Percentiles rank a stretch among this genome's conserved stretches.
These are phyloP conservation scores for Adelognathus sp. DNA, from an alignment of 2,888 invertebrate genomes.

Conservation along the genomic window DNA sequence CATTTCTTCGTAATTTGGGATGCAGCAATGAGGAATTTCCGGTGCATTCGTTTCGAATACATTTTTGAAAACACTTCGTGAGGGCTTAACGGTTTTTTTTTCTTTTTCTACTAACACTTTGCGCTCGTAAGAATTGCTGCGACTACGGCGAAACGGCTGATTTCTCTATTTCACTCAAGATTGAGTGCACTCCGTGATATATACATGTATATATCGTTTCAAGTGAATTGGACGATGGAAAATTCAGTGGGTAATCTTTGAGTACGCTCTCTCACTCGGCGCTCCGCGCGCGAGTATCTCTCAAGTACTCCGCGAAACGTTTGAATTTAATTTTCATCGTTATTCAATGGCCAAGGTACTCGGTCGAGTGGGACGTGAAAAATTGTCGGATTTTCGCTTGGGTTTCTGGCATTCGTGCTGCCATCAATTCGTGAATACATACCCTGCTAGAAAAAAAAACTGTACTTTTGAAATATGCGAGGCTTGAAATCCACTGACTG, in stretches of 20 bases:
- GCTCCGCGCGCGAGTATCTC: constrained; percentile 5
- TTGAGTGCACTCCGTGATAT: constrained; percentile 22
- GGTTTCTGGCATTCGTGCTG: background rate
- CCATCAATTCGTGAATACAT: background rate
- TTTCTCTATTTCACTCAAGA: no score
- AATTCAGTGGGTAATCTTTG: constrained; percentile 58
- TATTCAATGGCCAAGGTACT: constrained; percentile 46
- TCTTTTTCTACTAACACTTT: background rate
- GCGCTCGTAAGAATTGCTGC: background rate
- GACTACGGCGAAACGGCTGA: background rate
- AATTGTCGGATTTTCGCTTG: constrained; percentile 3
- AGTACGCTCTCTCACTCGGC: constrained; percentile 22
- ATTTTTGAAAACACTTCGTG: background rate
- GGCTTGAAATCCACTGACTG: no score
- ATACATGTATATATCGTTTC: constrained; percentile 24
- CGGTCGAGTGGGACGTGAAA: constrained; percentile 42
- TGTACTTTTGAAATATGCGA: no score
- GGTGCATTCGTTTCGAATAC: background rate
- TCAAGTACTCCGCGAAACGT: constrained; percentile 1
- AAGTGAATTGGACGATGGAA: constrained; percentile 55
- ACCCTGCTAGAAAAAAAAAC: no score
- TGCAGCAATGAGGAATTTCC: background rate
- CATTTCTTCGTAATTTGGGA: background rate
- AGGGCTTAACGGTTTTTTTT: background rate
- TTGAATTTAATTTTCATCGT: constrained; percentile 56